These are phyloP conservation scores for Colletes collaris DNA, from an alignment of 2,888 invertebrate species.

Conservation along the genomic window DNA sequence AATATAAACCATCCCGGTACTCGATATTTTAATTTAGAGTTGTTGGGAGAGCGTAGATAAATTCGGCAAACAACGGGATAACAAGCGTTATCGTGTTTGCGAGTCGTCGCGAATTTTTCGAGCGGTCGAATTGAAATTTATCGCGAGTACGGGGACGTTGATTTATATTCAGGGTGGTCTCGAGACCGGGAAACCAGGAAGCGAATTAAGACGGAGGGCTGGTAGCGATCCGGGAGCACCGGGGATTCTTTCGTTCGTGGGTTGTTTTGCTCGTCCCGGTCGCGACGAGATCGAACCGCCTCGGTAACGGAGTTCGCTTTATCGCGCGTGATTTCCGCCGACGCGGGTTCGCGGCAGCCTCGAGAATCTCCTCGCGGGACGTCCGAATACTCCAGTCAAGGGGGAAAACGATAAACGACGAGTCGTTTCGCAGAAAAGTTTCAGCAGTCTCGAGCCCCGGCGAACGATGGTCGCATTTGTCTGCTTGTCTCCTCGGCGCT, in stretches of 20 bases:
- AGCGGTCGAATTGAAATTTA: conserved; percentile 44
- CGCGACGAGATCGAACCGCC: neutral
- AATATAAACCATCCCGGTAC: too few relatives aligned
- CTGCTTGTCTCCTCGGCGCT: neutral
- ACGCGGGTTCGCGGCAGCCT: neutral
- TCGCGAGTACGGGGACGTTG: conserved; percentile 23
- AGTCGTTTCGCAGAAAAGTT: conserved; percentile 8
- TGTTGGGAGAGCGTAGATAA: too few relatives aligned
- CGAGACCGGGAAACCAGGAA: neutral
- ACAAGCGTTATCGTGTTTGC: neutral
- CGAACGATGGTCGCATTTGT: conserved; percentile 19
- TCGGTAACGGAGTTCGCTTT: neutral
- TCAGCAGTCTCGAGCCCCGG: neutral
- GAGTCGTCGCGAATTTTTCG: conserved; percentile 21
- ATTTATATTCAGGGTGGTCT: conserved; percentile 28
- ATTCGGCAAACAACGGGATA: conserved; percentile 13
- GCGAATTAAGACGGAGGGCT: conserved; percentile 31
- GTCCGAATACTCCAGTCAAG: conserved; percentile 13
- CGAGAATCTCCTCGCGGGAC: neutral
- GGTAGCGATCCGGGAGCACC: too few relatives aligned
- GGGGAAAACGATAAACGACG: conserved; percentile 18
- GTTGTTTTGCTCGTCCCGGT: neutral
- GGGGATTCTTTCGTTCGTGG: too few relatives aligned
- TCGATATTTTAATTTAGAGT: too few relatives aligned
- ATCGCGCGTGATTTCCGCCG: conserved; percentile 8